phyloP scores from a whole-genome alignment of 2,113 vertebrate genomes.

The Laticauda colubrina region DNA sequence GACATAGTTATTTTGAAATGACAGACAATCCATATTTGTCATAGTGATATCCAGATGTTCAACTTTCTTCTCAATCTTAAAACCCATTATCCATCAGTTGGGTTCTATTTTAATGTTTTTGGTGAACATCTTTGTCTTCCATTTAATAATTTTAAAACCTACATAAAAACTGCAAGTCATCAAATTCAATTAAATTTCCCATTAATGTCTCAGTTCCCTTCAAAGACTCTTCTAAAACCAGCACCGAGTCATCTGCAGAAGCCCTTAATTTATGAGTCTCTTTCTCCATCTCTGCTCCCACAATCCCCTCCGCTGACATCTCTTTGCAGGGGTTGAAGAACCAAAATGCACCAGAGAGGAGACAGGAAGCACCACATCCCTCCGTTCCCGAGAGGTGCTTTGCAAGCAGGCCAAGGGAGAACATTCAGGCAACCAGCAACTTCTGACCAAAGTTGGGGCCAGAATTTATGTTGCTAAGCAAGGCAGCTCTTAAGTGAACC shows the following conservation, averaged over 20 bases:
- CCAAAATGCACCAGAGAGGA: background rate
- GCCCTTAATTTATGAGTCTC: background rate
- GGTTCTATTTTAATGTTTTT: background rate
- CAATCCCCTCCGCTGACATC: no score
- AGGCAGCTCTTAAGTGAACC: background rate
- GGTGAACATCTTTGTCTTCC: background rate
- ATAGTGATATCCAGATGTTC: background rate
- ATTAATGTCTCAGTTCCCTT: background rate
- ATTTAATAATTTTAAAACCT: background rate
- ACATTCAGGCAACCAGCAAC: no score
- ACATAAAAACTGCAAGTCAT: background rate
- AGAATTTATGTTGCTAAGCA: background rate
- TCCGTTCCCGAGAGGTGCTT: background rate
- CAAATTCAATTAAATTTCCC: background rate
- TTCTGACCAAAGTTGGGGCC: background rate
- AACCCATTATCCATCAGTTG: background rate
- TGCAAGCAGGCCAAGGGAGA: background rate
- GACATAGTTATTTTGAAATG: background rate
- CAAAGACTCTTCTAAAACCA: background rate
- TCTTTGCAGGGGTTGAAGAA: background rate
- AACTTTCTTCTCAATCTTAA: background rate
- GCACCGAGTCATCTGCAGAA: background rate
- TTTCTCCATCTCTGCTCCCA: background rate
- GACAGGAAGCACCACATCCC: background rate
- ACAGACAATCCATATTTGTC: background rate